Evolutionary conservation across 92 coral and sea anemone species (phyloP).

Genomic region (Zoanthus sansibaricus): DNA sequence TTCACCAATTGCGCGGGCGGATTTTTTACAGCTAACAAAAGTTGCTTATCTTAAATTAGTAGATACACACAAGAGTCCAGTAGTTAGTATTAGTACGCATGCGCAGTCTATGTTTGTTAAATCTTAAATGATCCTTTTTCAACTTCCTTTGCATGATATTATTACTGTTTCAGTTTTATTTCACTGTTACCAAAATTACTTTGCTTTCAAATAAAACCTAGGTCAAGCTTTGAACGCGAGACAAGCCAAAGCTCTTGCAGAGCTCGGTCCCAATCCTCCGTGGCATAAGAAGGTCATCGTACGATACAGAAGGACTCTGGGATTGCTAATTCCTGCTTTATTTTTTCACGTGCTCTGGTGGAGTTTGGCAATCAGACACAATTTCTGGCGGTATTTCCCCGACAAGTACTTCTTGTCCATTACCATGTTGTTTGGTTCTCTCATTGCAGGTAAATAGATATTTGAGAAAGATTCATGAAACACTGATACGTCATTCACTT

Average conservation of each 20-base stretch:
- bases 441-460: constrained; percentile 76
- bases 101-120: no score
- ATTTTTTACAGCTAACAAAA: no score
- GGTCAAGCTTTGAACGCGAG: constrained; percentile 75
- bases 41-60: no score
- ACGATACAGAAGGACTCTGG: constrained; percentile 78
- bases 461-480: no score
- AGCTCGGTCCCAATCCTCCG: constrained; percentile 72
- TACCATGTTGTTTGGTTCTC: constrained; percentile 89
- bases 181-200: no score
- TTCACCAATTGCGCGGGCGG: no score
- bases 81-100: no score
- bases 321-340: constrained; percentile 72
- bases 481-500: no score
- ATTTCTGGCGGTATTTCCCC: constrained; percentile 70
- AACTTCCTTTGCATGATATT: no score
- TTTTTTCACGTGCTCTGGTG: constrained; percentile 84
- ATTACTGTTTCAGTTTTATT: no score
- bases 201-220: background rate
- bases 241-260: constrained; percentile 74
- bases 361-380: constrained; percentile 72
- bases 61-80: no score
- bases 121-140: no score
- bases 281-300: constrained; percentile 77
- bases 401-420: constrained; percentile 76